Conservation (phyloP, 2,888 invertebrate genomes). For the Balanococcus diminutus region DNA sequence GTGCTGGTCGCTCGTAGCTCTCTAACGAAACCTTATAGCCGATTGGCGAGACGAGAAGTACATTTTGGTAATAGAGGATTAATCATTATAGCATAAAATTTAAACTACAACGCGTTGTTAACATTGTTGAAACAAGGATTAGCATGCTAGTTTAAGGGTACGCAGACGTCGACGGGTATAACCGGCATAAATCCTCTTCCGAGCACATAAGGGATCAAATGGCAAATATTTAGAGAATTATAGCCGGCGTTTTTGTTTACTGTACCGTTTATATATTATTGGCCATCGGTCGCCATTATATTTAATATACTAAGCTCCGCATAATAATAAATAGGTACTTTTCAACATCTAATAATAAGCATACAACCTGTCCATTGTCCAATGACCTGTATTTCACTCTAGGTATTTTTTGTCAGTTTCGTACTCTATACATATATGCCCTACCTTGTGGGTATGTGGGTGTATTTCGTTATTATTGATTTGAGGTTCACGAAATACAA, state of each 20-base stretch:
- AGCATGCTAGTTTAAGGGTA: not conserved
- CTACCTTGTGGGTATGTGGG: not conserved
- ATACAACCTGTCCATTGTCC: not conserved
- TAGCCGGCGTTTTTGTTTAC: constrained; percentile 32
- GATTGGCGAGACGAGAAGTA: not conserved
- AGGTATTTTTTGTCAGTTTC: not conserved
- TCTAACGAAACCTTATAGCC: not conserved
- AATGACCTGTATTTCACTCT: not conserved
- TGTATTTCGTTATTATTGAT: constrained; percentile 1
- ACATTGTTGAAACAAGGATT: constrained; percentile 19
- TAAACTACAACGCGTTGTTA: constrained; percentile 20
- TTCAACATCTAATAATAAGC: not conserved
- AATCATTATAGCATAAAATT: constrained; percentile 36
- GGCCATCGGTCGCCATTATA: not conserved
- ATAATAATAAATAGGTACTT: not conserved
- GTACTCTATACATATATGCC: not conserved
- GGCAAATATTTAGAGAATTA: constrained; percentile 43
- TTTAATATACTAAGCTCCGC: not conserved
- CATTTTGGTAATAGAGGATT: not conserved
- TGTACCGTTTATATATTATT: not conserved
- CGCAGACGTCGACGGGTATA: not conserved
- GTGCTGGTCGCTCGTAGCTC: not conserved
- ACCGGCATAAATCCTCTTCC: not conserved
- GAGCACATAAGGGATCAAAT: not conserved
- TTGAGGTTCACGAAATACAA: not conserved